Evolutionary conservation across 2,797 vertebrate genomes (phyloP).

Genomic region (Fistularia tabacaria): DNA sequence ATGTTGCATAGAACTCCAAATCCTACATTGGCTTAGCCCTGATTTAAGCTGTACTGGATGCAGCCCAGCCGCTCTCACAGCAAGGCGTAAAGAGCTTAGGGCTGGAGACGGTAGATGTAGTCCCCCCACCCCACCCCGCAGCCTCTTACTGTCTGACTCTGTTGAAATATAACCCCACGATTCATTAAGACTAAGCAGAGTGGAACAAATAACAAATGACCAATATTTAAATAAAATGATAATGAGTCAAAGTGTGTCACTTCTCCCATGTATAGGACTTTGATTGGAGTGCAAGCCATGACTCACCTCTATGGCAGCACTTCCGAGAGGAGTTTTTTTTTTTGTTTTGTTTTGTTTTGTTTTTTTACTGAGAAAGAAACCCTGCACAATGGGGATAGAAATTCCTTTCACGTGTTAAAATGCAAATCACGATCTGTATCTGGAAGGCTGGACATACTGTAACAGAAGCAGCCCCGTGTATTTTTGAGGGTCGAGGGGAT

Average conservation of each 20-base stretch:
- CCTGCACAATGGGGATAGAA: conserved; percentile 28
- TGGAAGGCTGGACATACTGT: conserved; percentile 10
- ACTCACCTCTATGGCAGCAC: conserved; percentile 27
- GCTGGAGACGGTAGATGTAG: conserved; percentile 25
- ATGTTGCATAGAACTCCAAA: conserved; percentile 40
- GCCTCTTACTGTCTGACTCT: conserved; percentile 12
- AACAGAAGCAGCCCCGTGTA: conserved; percentile 7
- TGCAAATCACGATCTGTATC: conserved; percentile 25
- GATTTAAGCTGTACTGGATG: conserved; percentile 62
- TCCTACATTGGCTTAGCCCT: conserved; percentile 51
- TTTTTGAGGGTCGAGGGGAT: conserved; percentile 7
- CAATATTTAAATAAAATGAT: conserved; percentile 4
- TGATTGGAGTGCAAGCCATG: conserved; percentile 10
- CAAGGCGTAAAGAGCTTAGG: conserved; percentile 62
- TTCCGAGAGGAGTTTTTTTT: conserved; percentile 5
- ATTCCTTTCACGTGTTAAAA: conserved; percentile 32
- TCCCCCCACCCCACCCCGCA: conserved; percentile 4
- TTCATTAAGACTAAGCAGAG: background rate
- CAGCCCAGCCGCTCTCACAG: conserved; percentile 59
- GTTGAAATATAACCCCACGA: conserved; percentile 31
- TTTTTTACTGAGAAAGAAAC: conserved; percentile 5
- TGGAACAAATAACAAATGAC: background rate
- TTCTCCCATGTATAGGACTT: too few species aligned
- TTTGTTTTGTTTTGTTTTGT: background rate
- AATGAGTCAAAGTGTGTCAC: too few species aligned